Percentiles rank a stretch among this genome's conserved stretches.
Conservation (phyloP, 37 sponge, comb jelly and placozoan species). For the Mnemiopsis leidyi region DNA sequence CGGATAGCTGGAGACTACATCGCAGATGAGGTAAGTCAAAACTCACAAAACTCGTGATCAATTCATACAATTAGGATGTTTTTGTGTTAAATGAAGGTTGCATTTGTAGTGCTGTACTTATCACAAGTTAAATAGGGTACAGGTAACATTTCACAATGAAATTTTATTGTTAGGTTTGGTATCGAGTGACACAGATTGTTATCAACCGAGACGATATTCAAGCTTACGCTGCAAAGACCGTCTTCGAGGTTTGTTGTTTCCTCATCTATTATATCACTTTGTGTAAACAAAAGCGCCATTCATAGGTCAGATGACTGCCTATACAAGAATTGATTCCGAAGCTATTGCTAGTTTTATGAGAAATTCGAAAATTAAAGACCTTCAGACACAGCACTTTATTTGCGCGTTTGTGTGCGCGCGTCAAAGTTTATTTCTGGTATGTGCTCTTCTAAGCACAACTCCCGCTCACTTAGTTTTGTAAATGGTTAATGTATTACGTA, state of each 20-base stretch:
- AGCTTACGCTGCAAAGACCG: conserved; percentile 95
- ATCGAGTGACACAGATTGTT: conserved; percentile 89
- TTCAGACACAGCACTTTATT: not conserved
- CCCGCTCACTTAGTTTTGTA: too few relatives aligned
- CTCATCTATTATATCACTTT: not conserved
- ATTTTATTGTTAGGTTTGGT: conserved; percentile 92
- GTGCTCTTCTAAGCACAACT: too few relatives aligned
- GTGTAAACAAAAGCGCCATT: too few relatives aligned
- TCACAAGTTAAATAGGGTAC: too few relatives aligned
- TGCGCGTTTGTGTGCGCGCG: conserved; percentile 3
- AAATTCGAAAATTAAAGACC: not conserved
- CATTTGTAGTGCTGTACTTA: too few relatives aligned
- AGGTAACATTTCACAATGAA: not conserved
- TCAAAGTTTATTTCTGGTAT: too few relatives aligned
- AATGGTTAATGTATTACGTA: too few relatives aligned
- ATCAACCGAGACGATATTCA: conserved; percentile 97
- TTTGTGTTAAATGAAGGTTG: too few relatives aligned
- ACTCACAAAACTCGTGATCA: not conserved
- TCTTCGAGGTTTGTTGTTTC: conserved; percentile 80
- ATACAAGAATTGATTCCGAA: not conserved
- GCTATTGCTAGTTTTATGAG: conserved; percentile 23
- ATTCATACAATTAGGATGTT: too few relatives aligned
- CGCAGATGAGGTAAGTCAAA: conserved; percentile 77
- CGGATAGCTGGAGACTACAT: conserved; percentile 92
- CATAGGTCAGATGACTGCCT: not conserved